Evolutionary conservation across 1,140 invertebrate genomes (phyloP).

Genomic region (Meloidogyne chitwoodi): DNA sequence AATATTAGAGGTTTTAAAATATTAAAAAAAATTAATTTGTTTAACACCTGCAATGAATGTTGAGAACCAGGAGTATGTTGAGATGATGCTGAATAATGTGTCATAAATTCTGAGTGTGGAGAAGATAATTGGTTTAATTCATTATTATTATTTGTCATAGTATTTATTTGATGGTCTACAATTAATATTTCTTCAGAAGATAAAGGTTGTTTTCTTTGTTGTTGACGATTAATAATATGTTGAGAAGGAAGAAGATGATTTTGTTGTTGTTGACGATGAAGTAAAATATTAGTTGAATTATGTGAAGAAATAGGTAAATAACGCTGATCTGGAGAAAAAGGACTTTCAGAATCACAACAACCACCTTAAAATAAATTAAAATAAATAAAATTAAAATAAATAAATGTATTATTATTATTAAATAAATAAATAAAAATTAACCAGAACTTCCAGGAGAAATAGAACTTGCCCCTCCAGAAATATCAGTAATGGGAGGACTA

Average conservation of each 20-base stretch:
- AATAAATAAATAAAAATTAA: neutral
- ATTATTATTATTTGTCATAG: neutral
- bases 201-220: conserved; percentile 5
- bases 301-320: neutral
- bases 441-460: conserved; percentile 36
- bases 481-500: conserved; percentile 53
- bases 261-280: neutral
- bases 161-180: neutral
- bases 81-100: conserved; percentile 33
- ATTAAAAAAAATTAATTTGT: neutral
- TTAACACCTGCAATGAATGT: conserved; percentile 21
- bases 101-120: conserved; percentile 36
- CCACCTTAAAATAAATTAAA: neutral
- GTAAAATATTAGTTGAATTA: conserved; percentile 1
- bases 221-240: neutral
- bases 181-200: conserved; percentile 18
- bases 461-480: conserved; percentile 41
- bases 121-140: conserved; percentile 5
- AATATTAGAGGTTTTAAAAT: neutral
- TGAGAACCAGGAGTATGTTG: conserved; percentile 41
- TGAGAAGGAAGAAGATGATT: neutral
- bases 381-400: neutral
- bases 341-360: conserved; percentile 42
- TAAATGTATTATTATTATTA: neutral
- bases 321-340: conserved; percentile 50